A percentile compares a stretch with the other conserved stretches of the same genome.
Evolutionary conservation across 1,140 invertebrate species (phyloP).

Genomic region (Hermetia illucens): DNA sequence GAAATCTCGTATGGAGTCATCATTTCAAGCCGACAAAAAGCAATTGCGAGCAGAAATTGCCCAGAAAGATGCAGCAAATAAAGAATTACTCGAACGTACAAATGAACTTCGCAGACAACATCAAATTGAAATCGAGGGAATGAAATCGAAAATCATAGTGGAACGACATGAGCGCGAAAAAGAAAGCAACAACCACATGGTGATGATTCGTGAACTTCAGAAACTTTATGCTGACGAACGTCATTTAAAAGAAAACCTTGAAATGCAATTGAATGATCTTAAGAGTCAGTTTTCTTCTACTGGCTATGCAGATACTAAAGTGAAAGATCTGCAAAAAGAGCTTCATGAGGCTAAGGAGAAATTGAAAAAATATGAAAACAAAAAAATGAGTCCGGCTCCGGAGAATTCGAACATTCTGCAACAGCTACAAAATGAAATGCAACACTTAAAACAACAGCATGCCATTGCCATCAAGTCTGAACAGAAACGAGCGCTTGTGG

Average conservation of each 20-base stretch:
- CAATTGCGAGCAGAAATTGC: slow-evolving; percentile 52
- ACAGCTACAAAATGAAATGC: slow-evolving; percentile 56
- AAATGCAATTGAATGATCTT: slow-evolving; percentile 37
- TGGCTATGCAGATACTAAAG: slow-evolving; percentile 16
- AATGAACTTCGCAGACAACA: slow-evolving; percentile 40
- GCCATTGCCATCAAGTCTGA: slow-evolving; percentile 39
- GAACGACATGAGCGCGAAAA: slow-evolving; percentile 65
- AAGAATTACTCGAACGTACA: slow-evolving; percentile 42
- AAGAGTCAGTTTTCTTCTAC: slow-evolving; percentile 31
- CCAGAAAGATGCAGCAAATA: slow-evolving; percentile 48
- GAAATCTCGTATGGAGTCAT: slow-evolving; percentile 69
- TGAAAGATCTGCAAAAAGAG: slow-evolving; percentile 41
- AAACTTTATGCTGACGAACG: slow-evolving; percentile 46
- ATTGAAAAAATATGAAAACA: slow-evolving; percentile 35
- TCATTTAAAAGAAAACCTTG: slow-evolving; percentile 43
- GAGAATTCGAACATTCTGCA: slow-evolving; percentile 41
- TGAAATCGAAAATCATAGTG: slow-evolving; percentile 55
- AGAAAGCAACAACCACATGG: slow-evolving; percentile 56
- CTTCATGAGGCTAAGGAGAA: slow-evolving; percentile 47
- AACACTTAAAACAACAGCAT: slow-evolving; percentile 54
- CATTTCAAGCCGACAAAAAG: slow-evolving; percentile 65
- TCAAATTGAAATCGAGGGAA: slow-evolving; percentile 44
- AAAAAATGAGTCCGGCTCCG: slow-evolving; percentile 15
- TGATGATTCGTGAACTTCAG: slow-evolving; percentile 52
- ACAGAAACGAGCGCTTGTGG: slow-evolving; percentile 35